phyloP scores from a whole-genome alignment of 2,888 invertebrate genomes.

The Synanthedon myopaeformis region DNA sequence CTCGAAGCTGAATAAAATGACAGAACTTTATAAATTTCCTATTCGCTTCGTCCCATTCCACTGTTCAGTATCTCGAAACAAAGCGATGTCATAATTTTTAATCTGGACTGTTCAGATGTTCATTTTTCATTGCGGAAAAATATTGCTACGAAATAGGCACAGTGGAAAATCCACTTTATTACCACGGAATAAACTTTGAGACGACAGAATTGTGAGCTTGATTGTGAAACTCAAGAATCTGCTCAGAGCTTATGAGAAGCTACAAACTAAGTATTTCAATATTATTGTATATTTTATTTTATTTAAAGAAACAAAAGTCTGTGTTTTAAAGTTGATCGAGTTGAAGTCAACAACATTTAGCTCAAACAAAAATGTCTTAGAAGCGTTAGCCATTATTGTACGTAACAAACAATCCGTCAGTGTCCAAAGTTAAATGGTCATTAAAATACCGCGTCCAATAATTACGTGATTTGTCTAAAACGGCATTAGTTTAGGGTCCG shows the following conservation, averaged over 20 bases:
- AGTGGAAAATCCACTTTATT: slow-evolving; percentile 20
- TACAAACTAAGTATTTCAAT: neutral
- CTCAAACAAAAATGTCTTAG: too few relatives aligned
- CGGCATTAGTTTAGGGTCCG: slow-evolving; percentile 11
- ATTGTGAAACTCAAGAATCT: slow-evolving; percentile 22
- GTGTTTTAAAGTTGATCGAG: too few relatives aligned
- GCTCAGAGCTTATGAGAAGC: slow-evolving; percentile 53
- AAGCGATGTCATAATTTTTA: slow-evolving; percentile 56
- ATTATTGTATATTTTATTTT: too few relatives aligned
- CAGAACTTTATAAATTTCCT: too few relatives aligned
- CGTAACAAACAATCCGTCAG: neutral
- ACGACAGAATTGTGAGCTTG: slow-evolving; percentile 5
- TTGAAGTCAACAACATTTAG: too few relatives aligned
- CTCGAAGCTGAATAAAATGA: too few relatives aligned
- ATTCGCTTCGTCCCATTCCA: slow-evolving; percentile 7
- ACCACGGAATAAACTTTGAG: slow-evolving; percentile 10
- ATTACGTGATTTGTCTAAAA: slow-evolving; percentile 15
- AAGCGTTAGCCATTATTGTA: too few relatives aligned
- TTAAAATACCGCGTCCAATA: slow-evolving; percentile 13
- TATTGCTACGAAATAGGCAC: slow-evolving; percentile 12
- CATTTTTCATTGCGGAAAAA: slow-evolving; percentile 52
- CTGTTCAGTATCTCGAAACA: slow-evolving; percentile 19
- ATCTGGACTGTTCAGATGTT: slow-evolving; percentile 54
- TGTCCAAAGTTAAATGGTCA: slow-evolving; percentile 14
- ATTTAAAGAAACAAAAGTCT: too few relatives aligned